Base-by-base conservation (phyloP, 2,113 vertebrate genomes). In the Lepus timidus region DNA sequence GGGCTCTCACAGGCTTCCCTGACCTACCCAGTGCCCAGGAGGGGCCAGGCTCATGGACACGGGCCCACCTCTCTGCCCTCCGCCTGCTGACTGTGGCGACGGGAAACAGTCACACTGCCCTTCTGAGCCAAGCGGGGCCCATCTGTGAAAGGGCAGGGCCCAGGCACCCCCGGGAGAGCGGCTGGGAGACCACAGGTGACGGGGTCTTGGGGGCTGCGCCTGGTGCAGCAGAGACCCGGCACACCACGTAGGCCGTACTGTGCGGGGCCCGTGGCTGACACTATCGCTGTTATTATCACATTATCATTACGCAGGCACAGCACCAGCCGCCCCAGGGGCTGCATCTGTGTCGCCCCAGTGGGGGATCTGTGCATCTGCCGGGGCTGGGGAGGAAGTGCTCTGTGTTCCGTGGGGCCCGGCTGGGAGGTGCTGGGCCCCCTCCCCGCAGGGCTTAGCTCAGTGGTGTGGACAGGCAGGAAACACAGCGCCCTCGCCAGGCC, bases 171-270 rank as follows among this genome's bases (percentile, higher is more conserved):
- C 9, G 16, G 25, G 10, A 6, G 44, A 19, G 52, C 2, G 9
- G 12, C 70, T 20, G 14, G 62, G n/a, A 27, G 9, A 19, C 23
- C 52, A 1, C n/a, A 39, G 16, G 17, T 25, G 7, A 19, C 10
- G 0, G 0, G 17, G 23, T 25, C 52, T 22, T 3, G 65, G 14
- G 75, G n/a, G 49, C 55, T 5, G 1, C 9, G 36, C 14, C n/a
- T 0, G 13, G 58, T 3, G 1, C 27, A 6, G 2, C 44, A 44
- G 44, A 44, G 44, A 7, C 44, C 1, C 44, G 6, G 44, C 44
- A 44, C 44, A 44, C 7, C 44, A 44, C 44, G 44, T 44, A 44
- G 44, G 6, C 44, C 44, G 6, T 44, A 7, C 44, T 6, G 44
- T 58, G 55, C 55, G 2, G 55, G 55, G 55, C 55, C 17, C 17